Percentiles rank a stretch among this genome's conserved stretches.
phyloP scores from a whole-genome alignment of 2,888 invertebrate genomes.

The Drosophila emarginata region DNA sequence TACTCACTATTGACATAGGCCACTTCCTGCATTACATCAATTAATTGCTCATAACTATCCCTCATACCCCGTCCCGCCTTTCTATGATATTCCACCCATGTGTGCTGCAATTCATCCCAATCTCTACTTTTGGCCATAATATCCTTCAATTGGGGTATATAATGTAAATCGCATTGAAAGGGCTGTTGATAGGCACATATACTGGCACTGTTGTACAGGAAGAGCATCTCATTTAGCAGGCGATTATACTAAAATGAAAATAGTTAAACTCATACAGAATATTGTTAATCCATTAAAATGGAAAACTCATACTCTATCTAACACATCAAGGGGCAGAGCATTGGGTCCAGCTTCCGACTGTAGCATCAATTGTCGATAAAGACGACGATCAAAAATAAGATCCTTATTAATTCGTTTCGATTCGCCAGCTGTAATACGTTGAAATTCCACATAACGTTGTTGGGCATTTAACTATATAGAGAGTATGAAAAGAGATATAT shows the following conservation, averaged over 20 bases:
- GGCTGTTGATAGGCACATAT: constrained; percentile 93
- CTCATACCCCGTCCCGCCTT: constrained; percentile 91
- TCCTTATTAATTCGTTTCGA: constrained; percentile 88
- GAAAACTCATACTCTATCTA: constrained; percentile 87
- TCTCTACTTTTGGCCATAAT: constrained; percentile 92
- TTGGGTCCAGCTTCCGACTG: constrained; percentile 92
- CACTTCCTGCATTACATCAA: constrained; percentile 91
- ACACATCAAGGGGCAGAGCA: constrained; percentile 91
- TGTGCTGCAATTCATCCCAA: constrained; percentile 93
- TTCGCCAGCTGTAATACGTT: constrained; percentile 90
- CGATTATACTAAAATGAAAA: constrained; percentile 87
- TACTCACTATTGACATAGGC: constrained; percentile 90
- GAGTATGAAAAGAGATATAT: neutral
- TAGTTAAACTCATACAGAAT: neutral
- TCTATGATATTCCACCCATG: constrained; percentile 95
- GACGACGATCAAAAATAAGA: constrained; percentile 86
- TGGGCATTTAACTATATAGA: constrained; percentile 89
- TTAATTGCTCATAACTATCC: constrained; percentile 91
- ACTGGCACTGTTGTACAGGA: constrained; percentile 92
- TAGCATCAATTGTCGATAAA: constrained; percentile 89
- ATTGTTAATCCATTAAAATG: too few species aligned
- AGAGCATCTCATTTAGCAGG: constrained; percentile 93
- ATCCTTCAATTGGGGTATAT: constrained; percentile 89
- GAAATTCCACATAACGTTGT: constrained; percentile 91
- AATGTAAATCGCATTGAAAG: constrained; percentile 90